Evolutionary conservation across 1,140 invertebrate species (phyloP), one percentile per base, ranked within the genome.

Genomic region (Phthorimaea operculella): DNA sequence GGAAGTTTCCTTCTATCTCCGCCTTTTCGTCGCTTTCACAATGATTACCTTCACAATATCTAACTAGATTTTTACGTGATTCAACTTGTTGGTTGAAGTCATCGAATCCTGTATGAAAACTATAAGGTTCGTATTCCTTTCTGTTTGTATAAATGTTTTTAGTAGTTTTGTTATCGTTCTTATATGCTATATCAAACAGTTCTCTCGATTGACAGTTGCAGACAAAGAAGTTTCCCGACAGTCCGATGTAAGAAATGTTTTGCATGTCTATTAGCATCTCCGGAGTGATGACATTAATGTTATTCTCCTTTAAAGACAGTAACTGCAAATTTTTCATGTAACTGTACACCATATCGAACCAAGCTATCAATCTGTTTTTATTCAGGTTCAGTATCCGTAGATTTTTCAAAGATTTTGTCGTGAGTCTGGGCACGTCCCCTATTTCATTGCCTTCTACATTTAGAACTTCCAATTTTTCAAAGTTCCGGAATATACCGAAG

Each of bases 191-290:
- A 15, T 87, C 84, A 15, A 82, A 79, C 0, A 90, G 68, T 10
- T 87, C 75, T 54, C 85, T 76, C 0, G 80, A 52, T 6, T 80
- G 55, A 55, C 88, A 87, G 55, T 87, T 86, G 54, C 89, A 90
- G 0, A 88, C 64, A 8, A 90, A 83, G 15, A 83, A 76, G 60
- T 90, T 90, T 0, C 73, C 70, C 0, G 83, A 79, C 0, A 89
- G 21, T 12, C 78, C 79, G 0, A 89, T 42, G 18, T 77, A 79
- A 10, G 63, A 57, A 68, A 85, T 9, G 14, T 68, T 60, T 48
- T 67, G 34, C 57, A 86, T 70, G 61, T 89, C 87, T 16, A 64
- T 55, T 0, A 87, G 58, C 86, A 88, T 88, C 54, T 83, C 72
- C 8, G 68, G 66, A 0, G 86, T 76, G 4, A 89, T 70, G 15